Percentiles rank a stretch among this genome's conserved stretches.
phyloP scores from a whole-genome alignment of 2,113 vertebrate species.

The Epinephelus lanceolatus region DNA sequence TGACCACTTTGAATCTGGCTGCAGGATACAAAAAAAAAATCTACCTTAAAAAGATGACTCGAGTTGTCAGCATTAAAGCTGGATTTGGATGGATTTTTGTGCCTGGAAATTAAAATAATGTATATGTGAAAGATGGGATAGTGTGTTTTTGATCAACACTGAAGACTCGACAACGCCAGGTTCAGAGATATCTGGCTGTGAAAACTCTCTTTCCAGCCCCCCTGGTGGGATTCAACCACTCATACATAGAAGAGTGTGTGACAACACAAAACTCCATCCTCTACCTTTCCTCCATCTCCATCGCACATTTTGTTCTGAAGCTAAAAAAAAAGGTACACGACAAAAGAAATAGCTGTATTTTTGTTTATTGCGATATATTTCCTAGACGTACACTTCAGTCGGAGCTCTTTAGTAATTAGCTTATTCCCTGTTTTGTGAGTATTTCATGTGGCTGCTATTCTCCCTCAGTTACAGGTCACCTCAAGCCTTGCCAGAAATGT shows the following conservation, averaged over 20 bases:
- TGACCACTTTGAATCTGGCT: conserved; percentile 31
- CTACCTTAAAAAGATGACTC: neutral
- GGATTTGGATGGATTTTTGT: neutral
- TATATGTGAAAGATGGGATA: neutral
- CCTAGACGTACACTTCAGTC: neutral
- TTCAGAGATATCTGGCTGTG: conserved; percentile 41
- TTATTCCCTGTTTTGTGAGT: neutral
- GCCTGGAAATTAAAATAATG: conserved; percentile 18
- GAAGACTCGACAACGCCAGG: neutral
- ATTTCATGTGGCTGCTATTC: neutral
- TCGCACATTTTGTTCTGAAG: conserved; percentile 16
- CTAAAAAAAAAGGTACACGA: neutral
- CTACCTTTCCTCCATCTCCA: conserved; percentile 20
- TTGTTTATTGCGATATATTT: conserved; percentile 17
- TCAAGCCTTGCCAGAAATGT: conserved; percentile 26
- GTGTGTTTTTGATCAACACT: neutral
- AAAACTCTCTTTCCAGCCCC: conserved; percentile 16
- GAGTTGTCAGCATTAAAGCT: conserved; percentile 1
- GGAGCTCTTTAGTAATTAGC: conserved; percentile 24
- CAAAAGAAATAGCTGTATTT: neutral
- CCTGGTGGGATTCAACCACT: conserved; percentile 26
- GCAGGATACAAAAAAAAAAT: conserved; percentile 9
- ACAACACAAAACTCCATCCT: conserved; percentile 34
- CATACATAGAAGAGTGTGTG: conserved; percentile 28
- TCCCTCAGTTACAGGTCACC: conserved; percentile 21